Base-by-base conservation (phyloP, 2,797 vertebrate genomes). In the Pipistrellus kuhlii region DNA sequence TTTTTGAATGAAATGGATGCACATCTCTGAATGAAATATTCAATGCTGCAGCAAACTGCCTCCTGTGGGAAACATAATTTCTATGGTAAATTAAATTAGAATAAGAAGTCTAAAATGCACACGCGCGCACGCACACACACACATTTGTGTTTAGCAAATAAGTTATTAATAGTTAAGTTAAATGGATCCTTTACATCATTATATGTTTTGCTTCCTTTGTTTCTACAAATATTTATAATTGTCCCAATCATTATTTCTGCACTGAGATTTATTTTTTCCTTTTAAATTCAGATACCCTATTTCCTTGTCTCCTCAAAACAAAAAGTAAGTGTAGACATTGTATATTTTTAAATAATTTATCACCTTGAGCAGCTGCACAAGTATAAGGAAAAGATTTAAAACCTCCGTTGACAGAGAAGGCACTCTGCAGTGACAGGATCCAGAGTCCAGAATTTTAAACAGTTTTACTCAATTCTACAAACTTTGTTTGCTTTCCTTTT, bases 341-440 rank as follows among this genome's bases (percentile, higher is more conserved):
- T 85, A 62, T 59, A 57, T 72, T 94, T 92, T 46, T 93, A 13
- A 94, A 89, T 46, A 93, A 12, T 90, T 91, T 83, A 73, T 90
- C 71, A 76, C 9, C 41, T 88, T 68, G 87, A 30, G 41, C 88
- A 68, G 35, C 71, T 93, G 27, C 27, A 93, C 53, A 91, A 80
- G 59, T 32, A 32, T 90, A 94, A 96, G 77, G 75, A 94, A 94
- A 30, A 90, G 44, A 80, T 20, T 71, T 64, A 64, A 94, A 88
- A 91, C 21, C 84, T 95, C 41, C 87, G 4, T 77, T 96, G 92
- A 96, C 97, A 97, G 90, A 94, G 57, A 96, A 71, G 25, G 1
- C 38, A 86, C 82, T 94, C 77, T 69, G 8, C 35, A 93, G 57
- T 81, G 68, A 80, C 53, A 89, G 57, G 82, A 96, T 91, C 21